phyloP scores from a whole-genome alignment of 2,797 vertebrate species.

The Enoplosus armatus region DNA sequence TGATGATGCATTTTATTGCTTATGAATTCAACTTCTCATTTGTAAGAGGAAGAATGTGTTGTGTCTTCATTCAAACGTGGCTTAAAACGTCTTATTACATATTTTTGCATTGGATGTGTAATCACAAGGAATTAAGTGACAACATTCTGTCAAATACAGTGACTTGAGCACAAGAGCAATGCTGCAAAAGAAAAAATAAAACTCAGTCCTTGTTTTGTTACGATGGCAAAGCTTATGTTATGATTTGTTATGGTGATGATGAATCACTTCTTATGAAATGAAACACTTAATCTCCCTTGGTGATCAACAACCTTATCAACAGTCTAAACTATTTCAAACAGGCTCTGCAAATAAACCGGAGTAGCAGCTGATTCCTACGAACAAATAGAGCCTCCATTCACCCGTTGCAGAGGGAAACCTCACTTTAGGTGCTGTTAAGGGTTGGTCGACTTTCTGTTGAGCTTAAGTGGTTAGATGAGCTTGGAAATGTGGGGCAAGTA shows the following conservation, averaged over 20 bases:
- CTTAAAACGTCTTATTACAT: neutral
- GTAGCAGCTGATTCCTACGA: neutral
- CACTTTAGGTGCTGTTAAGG: neutral
- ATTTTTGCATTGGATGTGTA: neutral
- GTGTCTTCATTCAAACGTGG: no score
- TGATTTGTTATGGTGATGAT: neutral
- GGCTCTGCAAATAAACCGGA: neutral
- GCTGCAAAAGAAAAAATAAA: neutral
- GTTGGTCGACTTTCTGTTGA: neutral
- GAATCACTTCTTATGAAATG: conserved; percentile 15
- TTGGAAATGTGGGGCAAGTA: neutral
- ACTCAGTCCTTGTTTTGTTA: neutral
- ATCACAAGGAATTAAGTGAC: neutral
- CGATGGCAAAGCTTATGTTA: neutral
- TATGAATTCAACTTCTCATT: neutral
- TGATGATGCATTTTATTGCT: neutral
- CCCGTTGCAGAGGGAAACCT: neutral
- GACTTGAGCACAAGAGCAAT: neutral
- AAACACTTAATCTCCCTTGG: neutral
- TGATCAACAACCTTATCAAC: neutral
- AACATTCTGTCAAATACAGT: neutral
- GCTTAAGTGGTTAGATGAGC: conserved; percentile 9
- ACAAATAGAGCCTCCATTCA: neutral
- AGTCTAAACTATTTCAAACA: conserved; percentile 21
- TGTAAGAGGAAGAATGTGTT: neutral